Conservation (phyloP, 2,888 invertebrate genomes). For the Calliopum simillimum region DNA sequence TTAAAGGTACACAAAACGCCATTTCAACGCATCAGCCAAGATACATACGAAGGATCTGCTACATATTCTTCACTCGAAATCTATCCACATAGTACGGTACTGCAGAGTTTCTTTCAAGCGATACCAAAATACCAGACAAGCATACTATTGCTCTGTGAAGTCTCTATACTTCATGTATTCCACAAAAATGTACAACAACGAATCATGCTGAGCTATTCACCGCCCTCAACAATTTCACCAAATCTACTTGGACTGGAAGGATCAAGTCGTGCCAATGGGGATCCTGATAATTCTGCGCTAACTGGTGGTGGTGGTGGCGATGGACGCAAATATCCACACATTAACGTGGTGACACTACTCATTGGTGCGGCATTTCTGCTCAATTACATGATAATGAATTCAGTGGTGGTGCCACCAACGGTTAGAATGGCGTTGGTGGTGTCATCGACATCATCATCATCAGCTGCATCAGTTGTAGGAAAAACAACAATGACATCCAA, state of each 20-base stretch:
- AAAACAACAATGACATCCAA: constrained; percentile 35
- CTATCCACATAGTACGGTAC: constrained; percentile 65
- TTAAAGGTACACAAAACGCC: constrained; percentile 65
- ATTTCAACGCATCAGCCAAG: constrained; percentile 65
- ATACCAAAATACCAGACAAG: constrained; percentile 66
- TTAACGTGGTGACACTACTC: background rate
- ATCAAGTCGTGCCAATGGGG: constrained; percentile 63
- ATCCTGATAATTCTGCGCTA: constrained; percentile 67
- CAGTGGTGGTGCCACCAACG: background rate
- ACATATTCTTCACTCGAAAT: constrained; percentile 66
- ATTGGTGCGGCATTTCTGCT: constrained; percentile 1
- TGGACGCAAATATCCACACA: background rate
- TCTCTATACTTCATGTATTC: constrained; percentile 66
- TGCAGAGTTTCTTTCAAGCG: constrained; percentile 65
- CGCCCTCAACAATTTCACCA: constrained; percentile 65
- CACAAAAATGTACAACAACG: constrained; percentile 67
- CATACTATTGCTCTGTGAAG: constrained; percentile 64
- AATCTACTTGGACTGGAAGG: constrained; percentile 66
- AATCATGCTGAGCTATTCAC: constrained; percentile 60
- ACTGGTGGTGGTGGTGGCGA: constrained; percentile 52
- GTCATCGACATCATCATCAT: constrained; percentile 6
- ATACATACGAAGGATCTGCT: constrained; percentile 64
- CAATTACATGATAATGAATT: background rate
- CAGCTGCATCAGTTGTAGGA: constrained; percentile 42
- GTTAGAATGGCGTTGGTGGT: background rate